Conservation (phyloP, 2,797 vertebrate species). For the Chiroxiphia lanceolata region DNA sequence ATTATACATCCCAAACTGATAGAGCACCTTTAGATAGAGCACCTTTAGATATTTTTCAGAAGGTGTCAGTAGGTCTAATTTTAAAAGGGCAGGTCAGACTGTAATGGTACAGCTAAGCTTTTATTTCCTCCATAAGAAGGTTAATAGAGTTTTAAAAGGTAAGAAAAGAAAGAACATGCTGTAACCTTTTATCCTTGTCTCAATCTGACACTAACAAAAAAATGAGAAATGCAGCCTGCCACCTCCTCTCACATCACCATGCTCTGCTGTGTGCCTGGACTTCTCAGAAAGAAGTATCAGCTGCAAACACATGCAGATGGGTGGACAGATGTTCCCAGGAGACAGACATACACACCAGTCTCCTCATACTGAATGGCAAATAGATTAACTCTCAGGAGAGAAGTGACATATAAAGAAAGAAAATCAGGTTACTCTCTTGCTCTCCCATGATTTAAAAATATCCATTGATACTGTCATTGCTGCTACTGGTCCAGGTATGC, state of each 20-base stretch:
- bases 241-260: constrained; percentile 8
- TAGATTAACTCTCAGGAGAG: not conserved
- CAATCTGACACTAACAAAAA: constrained; percentile 50
- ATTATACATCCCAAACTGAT: not conserved
- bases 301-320: not conserved
- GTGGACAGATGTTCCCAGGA: not conserved
- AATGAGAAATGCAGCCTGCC: not conserved
- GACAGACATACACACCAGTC: not conserved
- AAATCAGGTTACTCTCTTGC: not conserved
- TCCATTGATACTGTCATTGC: not conserved
- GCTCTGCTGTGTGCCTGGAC: not conserved
- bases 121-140: constrained; percentile 23
- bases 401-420: not conserved
- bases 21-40: not conserved
- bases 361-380: not conserved
- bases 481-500: not conserved
- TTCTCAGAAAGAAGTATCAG: not conserved
- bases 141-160: constrained; percentile 44
- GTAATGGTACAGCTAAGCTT: constrained; percentile 34
- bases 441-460: not conserved
- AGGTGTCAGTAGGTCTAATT: not conserved
- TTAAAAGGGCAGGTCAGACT: constrained; percentile 41
- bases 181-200: constrained; percentile 65
- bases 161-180: constrained; percentile 42
- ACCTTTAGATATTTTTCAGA: not conserved